Conservation (phyloP, 2,888 invertebrate genomes). For the Rugalucina vietnamica region DNA sequence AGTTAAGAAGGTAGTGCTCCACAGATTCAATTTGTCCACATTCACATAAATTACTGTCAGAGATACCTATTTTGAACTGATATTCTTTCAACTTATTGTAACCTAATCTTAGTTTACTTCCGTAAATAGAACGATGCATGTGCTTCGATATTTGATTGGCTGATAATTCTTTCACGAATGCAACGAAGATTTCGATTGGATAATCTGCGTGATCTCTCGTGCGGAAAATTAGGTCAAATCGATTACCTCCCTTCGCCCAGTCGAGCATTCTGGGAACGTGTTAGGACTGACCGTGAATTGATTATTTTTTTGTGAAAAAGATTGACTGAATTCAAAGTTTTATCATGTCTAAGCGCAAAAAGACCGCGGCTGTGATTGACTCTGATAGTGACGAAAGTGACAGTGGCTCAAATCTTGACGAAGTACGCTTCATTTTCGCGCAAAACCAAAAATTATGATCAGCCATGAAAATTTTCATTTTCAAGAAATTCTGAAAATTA, state of each 20-base stretch:
- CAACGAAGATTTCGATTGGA: slow-evolving; percentile 30
- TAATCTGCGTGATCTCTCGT: background rate
- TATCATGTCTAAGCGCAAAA: slow-evolving; percentile 81
- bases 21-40: no score
- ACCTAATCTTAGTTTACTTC: no score
- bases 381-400: slow-evolving; percentile 82
- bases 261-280: slow-evolving; percentile 62
- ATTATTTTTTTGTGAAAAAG: slow-evolving; percentile 9
- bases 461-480: background rate
- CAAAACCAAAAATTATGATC: background rate
- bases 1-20: no score
- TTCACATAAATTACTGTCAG: no score
- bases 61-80: no score
- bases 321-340: background rate
- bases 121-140: slow-evolving; percentile 54
- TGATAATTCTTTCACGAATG: background rate
- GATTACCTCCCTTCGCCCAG: slow-evolving; percentile 44
- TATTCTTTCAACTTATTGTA: no score
- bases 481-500: background rate
- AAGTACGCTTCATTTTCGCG: slow-evolving; percentile 65
- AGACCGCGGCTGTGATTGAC: slow-evolving; percentile 80
- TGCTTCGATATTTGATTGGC: background rate
- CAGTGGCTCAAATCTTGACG: slow-evolving; percentile 82
- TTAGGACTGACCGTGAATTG: slow-evolving; percentile 19
- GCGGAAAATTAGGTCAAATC: background rate